Evolutionary conservation across 1,140 invertebrate species (phyloP).

Genomic region (Schlechtendalia chinensis): DNA sequence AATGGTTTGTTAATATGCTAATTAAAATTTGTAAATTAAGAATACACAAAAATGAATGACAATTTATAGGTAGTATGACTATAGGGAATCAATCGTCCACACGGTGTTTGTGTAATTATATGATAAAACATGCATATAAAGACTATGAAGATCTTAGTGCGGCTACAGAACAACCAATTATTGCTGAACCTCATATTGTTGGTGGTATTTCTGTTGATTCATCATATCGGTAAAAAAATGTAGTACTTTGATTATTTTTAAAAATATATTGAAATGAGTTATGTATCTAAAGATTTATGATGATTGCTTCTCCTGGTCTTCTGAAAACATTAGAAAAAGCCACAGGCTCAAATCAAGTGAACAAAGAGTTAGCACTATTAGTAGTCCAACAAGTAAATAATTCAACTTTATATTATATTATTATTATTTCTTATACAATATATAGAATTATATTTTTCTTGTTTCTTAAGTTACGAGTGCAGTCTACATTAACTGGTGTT

Average conservation of each 20-base stretch:
- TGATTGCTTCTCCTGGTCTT: constrained; percentile 81
- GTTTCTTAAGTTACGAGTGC: constrained; percentile 69
- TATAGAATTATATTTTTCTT: background rate
- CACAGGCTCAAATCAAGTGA: constrained; percentile 74
- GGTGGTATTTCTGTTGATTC: constrained; percentile 77
- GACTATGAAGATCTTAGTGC: constrained; percentile 72
- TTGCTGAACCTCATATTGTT: constrained; percentile 78
- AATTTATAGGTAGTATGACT: constrained; percentile 59
- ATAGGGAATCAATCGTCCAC: constrained; percentile 73
- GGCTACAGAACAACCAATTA: constrained; percentile 74
- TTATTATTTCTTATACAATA: background rate
- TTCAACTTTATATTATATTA: constrained; percentile 24
- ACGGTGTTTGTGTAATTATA: constrained; percentile 84
- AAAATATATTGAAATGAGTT: background rate
- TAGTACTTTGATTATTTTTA: background rate
- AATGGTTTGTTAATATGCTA: constrained; percentile 56
- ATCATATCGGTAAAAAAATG: constrained; percentile 64
- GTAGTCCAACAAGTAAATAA: constrained; percentile 69
- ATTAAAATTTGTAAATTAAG: constrained; percentile 62
- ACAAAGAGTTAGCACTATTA: constrained; percentile 76
- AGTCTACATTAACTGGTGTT: constrained; percentile 76
- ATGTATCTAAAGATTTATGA: constrained; percentile 63
- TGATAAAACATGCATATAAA: constrained; percentile 81
- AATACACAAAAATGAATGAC: background rate
- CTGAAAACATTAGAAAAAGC: constrained; percentile 82